These are phyloP conservation scores for Rachycentron canadum DNA, from an alignment of 2,797 vertebrate species.

Conservation along the genomic window DNA sequence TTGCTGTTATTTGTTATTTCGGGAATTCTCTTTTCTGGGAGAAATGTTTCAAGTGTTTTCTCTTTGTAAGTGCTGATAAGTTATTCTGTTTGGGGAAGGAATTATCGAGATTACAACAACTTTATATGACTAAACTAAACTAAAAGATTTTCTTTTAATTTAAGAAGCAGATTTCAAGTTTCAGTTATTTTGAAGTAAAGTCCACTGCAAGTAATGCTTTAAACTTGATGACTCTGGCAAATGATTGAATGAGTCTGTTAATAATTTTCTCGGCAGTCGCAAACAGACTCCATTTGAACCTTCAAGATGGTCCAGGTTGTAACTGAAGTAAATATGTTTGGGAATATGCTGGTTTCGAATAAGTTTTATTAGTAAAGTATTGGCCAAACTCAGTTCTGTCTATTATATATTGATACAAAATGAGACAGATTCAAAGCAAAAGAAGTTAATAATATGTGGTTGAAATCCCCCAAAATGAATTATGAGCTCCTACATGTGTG, in stretches of 20 bases:
- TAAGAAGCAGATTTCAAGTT: conserved; percentile 15
- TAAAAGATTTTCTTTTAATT: background rate
- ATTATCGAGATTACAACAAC: conserved; percentile 14
- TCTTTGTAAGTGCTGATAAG: conserved; percentile 4
- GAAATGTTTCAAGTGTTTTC: conserved; percentile 6
- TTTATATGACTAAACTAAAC: conserved; percentile 6
- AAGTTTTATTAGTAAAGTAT: background rate
- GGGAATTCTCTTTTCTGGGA: conserved; percentile 2
- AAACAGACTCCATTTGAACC: background rate
- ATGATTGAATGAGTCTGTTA: background rate
- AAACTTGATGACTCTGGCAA: background rate
- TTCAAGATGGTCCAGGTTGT: background rate
- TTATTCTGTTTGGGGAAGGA: conserved; percentile 26
- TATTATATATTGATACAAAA: conserved; percentile 1
- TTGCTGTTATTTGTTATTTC: conserved; percentile 12
- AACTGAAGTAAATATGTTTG: background rate
- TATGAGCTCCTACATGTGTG: background rate
- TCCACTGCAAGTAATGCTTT: conserved; percentile 8
- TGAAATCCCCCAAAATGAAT: background rate
- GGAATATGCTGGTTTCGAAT: background rate
- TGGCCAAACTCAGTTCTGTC: background rate
- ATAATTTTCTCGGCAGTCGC: conserved; percentile 15
- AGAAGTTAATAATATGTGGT: background rate
- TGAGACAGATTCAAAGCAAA: conserved; percentile 10
- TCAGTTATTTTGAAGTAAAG: background rate